A percentile compares a stretch with the other conserved stretches of the same genome.
Conservation (phyloP, 2,888 invertebrate genomes). For the Lasioglossum vierecki region DNA sequence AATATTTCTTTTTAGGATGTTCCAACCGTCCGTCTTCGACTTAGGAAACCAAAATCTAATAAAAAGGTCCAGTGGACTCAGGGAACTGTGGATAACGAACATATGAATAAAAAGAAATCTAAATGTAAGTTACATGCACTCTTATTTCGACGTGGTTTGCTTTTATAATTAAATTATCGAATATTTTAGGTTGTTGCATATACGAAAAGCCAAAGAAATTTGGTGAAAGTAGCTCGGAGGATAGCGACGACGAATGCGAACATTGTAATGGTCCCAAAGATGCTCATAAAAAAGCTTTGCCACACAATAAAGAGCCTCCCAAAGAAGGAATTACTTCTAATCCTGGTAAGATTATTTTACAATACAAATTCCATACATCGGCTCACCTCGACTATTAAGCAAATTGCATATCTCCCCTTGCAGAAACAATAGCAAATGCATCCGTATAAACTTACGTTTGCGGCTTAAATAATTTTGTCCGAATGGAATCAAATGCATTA, state of each 20-base stretch:
- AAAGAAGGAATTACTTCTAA: slow-evolving; percentile 70
- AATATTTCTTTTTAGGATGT: slow-evolving; percentile 83
- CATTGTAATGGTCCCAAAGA: slow-evolving; percentile 91
- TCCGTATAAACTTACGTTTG: slow-evolving; percentile 55
- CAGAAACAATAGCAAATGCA: slow-evolving; percentile 77
- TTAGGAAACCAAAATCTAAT: slow-evolving; percentile 88
- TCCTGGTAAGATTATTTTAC: slow-evolving; percentile 71
- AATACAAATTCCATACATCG: slow-evolving; percentile 13
- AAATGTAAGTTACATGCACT: slow-evolving; percentile 90
- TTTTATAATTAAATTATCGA: no score
- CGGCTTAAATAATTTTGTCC: slow-evolving; percentile 39
- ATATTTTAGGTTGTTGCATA: slow-evolving; percentile 93
- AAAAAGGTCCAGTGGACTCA: slow-evolving; percentile 96
- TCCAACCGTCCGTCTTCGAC: slow-evolving; percentile 87
- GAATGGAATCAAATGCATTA: slow-evolving; percentile 25
- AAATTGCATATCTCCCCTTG: slow-evolving; percentile 31
- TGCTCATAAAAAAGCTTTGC: slow-evolving; percentile 77
- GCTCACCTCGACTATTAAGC: no score
- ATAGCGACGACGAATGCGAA: slow-evolving; percentile 93
- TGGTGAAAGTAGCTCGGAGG: slow-evolving; percentile 94
- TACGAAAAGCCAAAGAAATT: slow-evolving; percentile 95
- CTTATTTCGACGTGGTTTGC: no score
- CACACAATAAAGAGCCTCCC: slow-evolving; percentile 72
- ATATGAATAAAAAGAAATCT: slow-evolving; percentile 97
- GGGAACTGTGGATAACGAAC: slow-evolving; percentile 97